Evolutionary conservation across 2,113 vertebrate species (phyloP), one percentile per base, ranked within the genome.

Genomic region (Xerus inauris): DNA sequence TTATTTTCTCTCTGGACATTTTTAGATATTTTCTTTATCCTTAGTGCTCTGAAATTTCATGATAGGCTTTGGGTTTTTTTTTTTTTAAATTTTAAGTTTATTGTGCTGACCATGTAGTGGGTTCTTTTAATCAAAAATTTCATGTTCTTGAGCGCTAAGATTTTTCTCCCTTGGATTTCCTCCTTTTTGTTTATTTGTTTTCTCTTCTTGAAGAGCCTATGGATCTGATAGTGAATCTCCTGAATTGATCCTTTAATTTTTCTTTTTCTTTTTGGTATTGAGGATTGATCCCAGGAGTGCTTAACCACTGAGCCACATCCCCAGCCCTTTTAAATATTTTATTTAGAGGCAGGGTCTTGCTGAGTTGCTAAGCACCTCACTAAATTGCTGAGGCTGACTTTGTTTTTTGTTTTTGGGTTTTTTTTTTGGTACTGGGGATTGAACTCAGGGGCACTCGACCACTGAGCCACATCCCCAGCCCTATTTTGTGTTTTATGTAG

Each of bases 1-100:
- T 96, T 86, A 67, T 88, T 94, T 97, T 96, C 59, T 93, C 42
- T 65, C 42, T 85, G 40, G 85, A 96, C 94, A 47, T 11, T 90
- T 87, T 93, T 81, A 92, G 72, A 64, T 89, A 38, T 79, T 90
- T 77, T 75, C 32, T 96, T 87, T 86, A 73, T 45, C 5, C 5
- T 10, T 38, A 24, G 26, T 64, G 65, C 7, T 94, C 65, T 91
- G 86, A 85, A 90, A 96, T 88, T 71, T 88, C 59, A 81, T 65
- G 62, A 45, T 91, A 49, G 62, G n/a, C n/a, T n/a, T n/a, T 71
- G 47, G 62, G 49, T 96, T 75, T 65, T 28, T 35, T 73, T 22
- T 35, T 28, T 49, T 71, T 86, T 94, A 38, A 19, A 30, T 62
- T 28, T 51, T 28, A 51, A 13, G 32, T 77, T 93, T 82, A 35